Evolutionary conservation across 2,113 vertebrate genomes (phyloP), one percentile per base, ranked within the genome.

Genomic region (Leptosomus discolor): DNA sequence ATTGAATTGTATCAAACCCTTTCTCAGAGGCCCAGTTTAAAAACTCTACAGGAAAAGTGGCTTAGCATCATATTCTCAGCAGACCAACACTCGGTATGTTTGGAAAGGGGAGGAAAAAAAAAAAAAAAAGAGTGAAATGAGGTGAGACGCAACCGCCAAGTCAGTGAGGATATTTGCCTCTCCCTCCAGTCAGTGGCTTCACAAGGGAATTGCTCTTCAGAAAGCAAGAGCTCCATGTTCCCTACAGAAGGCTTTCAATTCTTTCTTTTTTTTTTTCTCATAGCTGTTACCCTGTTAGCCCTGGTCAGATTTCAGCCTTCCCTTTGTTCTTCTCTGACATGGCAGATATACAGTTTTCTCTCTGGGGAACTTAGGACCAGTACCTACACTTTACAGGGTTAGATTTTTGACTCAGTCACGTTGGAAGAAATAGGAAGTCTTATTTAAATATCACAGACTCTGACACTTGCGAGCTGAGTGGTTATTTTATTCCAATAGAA

Each of bases 1-100:
- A 98, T 65, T 98, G 97, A 98, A 94, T 98, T 98, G 98, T 97
- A 98, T 98, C 98, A 94, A 97, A 94, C 96, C 93, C 94, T 94
- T 98, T 98, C 98, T 98, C 98, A 96, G 97, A 97, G 98, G 96
- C 85, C 97, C 97, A 92, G 92, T 98, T 98, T 97, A 93, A 98
- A 98, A 98, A 97, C 96, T 98, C 96, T 96, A 93, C 97, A 98
- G 98, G 97, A 98, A 98, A 98, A 97, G 96, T 96, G 93, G 91
- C 97, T 98, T 98, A 98, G 89, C 97, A 96, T 98, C 90, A 58
- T 94, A 98, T 97, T 97, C 98, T 98, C 97, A 88, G 65, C 92
- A 94, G 97, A 97, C 97, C 95, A 95, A 93, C 96, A 91, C 85
- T 97, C 91, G 54, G 83, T 93, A 95, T 98, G 91, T 88, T 96